Percentiles rank a stretch among this genome's conserved stretches.
Conservation (phyloP, 1,140 invertebrate genomes). For the Drosophila kohkoa region DNA sequence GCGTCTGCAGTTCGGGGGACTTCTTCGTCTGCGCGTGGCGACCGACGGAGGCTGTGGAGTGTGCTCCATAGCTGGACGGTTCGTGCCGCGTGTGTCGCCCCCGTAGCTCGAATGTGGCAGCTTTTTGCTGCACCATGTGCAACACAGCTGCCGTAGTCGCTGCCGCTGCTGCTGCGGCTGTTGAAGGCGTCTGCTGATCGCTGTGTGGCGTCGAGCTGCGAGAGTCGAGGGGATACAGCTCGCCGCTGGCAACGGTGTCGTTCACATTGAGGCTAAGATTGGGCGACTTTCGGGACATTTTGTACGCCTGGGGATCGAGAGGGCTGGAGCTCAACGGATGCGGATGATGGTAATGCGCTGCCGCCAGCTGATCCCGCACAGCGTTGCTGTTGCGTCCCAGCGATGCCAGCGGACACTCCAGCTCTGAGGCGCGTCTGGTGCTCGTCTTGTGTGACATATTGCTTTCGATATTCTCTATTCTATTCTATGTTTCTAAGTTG, state of each 20-base stretch:
- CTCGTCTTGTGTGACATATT: constrained; percentile 80
- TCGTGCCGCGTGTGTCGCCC: constrained; percentile 64
- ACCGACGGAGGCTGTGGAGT: constrained; percentile 62
- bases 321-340: constrained; percentile 85
- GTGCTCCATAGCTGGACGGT: constrained; percentile 53
- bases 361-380: constrained; percentile 71
- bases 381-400: constrained; percentile 86
- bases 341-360: constrained; percentile 79
- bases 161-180: constrained; percentile 27
- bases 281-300: constrained; percentile 84
- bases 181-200: constrained; percentile 42
- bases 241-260: constrained; percentile 52
- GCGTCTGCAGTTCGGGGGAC: constrained; percentile 39
- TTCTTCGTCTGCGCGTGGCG: constrained; percentile 51
- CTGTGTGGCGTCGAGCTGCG: constrained; percentile 54
- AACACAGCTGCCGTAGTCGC: constrained; percentile 50
- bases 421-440: constrained; percentile 69
- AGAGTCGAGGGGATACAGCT: constrained; percentile 45
- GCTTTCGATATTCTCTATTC: neutral
- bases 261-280: constrained; percentile 69
- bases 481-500: neutral
- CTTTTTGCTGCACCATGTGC: constrained; percentile 81
- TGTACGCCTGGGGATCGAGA: constrained; percentile 84
- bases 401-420: constrained; percentile 87
- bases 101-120: constrained; percentile 82